phyloP scores from a whole-genome alignment of 2,888 invertebrate genomes.

The Panzeria rudis region DNA sequence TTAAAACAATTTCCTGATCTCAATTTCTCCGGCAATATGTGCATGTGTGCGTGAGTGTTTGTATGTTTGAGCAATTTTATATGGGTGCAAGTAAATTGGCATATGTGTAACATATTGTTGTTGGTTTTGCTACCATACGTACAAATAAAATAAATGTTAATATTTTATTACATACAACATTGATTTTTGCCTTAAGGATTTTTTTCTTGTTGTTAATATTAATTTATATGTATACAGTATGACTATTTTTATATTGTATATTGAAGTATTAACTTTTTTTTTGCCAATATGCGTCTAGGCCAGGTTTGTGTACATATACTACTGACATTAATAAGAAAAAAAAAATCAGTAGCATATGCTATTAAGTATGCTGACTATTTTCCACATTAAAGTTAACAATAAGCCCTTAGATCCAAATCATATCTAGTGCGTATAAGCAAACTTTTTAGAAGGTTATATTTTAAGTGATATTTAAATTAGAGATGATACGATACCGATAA shows the following conservation, averaged over 20 bases:
- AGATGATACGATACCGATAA: no score
- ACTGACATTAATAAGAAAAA: no score
- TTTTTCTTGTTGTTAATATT: neutral
- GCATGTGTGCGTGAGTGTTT: neutral
- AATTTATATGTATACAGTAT: slow-evolving; percentile 14
- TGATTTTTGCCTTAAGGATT: slow-evolving; percentile 50
- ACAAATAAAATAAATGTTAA: slow-evolving; percentile 42
- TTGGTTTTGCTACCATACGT: slow-evolving; percentile 3
- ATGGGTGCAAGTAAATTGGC: no score
- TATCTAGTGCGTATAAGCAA: no score
- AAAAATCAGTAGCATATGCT: slow-evolving; percentile 36
- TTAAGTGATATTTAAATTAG: no score
- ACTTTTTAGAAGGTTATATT: no score
- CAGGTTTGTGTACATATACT: no score
- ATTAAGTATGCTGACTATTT: slow-evolving; percentile 21
- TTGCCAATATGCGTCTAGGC: slow-evolving; percentile 6
- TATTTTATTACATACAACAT: slow-evolving; percentile 57
- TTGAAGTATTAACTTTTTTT: neutral
- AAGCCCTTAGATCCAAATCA: no score
- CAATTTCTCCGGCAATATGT: slow-evolving; percentile 28
- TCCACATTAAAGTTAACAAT: neutral
- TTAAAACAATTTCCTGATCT: slow-evolving; percentile 67
- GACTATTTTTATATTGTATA: slow-evolving; percentile 11
- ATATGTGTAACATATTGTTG: slow-evolving; percentile 26
- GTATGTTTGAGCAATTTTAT: neutral